Base-by-base conservation (phyloP, 2,888 invertebrate species). In the Macrophya annulata region DNA sequence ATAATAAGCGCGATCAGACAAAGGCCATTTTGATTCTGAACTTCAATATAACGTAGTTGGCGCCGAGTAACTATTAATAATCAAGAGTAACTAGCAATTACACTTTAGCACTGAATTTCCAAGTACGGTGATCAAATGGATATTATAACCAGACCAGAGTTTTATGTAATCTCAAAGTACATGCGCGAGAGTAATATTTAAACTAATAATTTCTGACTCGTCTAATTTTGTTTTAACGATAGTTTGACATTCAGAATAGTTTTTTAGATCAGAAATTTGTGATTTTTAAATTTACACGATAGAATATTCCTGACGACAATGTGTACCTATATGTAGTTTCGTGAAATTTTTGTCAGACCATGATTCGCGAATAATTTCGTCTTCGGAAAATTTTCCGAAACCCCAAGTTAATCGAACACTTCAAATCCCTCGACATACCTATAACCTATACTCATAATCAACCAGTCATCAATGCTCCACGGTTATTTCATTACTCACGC, bases 21-120 rank as follows among this genome's bases (percentile, higher is more conserved):
- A 76, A 77, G 77, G 77, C 77, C 77, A 77, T 77, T 74, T 74
- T 74, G 45, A 74, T 74, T 74, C 43, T 43, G 4, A n/a, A 74
- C 43, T 74, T 74, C 10, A 74, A 74, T 74, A 43, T 45, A 74
- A n/a, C 45, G 45, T 40, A 74, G 43, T 74, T 74, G 43, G 72
- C 72, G 45, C 72, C 72, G 21, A 74, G 45, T 21, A 21, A 45
- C 25, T 45, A 74, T 74, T 45, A 45, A 25, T 74, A 25, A 74
- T 45, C 45, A 45, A 9, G 31, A 74, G 21, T 74, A 17, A 74
- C 72, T 40, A 74, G 45, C 45, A 74, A 74, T 77, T 77, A 51
- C 17, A n/a, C 25, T 43, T 77, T 37, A n/a, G n/a, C 77, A 55
- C 51, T 15, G 55, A 51, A 37, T 51, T 77, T 77, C 55, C 77